Conservation (phyloP, 2,113 vertebrate species). For the Anguilla rostrata region DNA sequence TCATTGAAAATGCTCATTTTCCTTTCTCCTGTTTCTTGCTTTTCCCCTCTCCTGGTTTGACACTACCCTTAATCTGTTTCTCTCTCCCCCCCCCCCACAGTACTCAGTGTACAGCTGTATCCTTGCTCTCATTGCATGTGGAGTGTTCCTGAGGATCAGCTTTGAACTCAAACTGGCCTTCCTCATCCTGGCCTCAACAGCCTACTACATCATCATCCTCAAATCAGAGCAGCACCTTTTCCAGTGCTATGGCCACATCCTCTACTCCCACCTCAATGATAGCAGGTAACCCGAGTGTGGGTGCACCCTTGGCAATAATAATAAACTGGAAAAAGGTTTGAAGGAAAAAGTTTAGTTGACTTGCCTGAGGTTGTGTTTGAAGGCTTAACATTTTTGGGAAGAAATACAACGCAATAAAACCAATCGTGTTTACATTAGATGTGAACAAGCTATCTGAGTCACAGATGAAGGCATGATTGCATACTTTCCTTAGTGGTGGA, state of each 20-base stretch:
- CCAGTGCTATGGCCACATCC: slow-evolving; percentile 27
- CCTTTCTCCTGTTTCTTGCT: no score
- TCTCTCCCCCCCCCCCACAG: slow-evolving; percentile 55
- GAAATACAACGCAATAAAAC: no score
- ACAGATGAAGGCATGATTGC: no score
- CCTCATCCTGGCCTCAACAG: slow-evolving; percentile 73
- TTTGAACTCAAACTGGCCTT: slow-evolving; percentile 90
- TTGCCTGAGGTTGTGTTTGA: no score
- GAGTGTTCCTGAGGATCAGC: slow-evolving; percentile 89
- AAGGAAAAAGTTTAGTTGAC: no score
- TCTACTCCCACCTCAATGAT: slow-evolving; percentile 29
- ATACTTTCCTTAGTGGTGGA: slow-evolving; percentile 23
- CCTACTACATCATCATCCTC: slow-evolving; percentile 81
- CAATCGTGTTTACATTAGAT: no score
- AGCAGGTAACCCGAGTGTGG: slow-evolving; percentile 37
- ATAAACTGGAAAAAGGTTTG: no score
- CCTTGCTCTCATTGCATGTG: slow-evolving; percentile 85
- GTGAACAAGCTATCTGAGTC: not conserved
- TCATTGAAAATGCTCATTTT: no score
- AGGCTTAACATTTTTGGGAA: no score
- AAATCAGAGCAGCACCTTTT: slow-evolving; percentile 54
- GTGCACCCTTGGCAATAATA: no score
- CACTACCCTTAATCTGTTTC: not conserved
- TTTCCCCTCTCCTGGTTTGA: no score
- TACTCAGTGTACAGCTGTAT: slow-evolving; percentile 90